phyloP scores from a whole-genome alignment of 2,888 invertebrate genomes.

The Eupithecia inturbata region DNA sequence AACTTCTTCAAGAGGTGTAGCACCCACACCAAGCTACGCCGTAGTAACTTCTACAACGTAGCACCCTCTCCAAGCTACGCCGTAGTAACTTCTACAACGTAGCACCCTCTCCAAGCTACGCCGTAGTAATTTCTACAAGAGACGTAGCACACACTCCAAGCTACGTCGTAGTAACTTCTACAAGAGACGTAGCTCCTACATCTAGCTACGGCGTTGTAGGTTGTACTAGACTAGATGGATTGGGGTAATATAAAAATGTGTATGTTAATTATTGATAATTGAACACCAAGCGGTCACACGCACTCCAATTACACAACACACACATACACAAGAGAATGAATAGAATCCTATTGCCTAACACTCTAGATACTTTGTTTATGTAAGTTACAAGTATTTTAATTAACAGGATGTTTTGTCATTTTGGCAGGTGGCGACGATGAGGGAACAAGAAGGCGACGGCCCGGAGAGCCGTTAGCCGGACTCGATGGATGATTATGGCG shows the following conservation, averaged over 20 bases:
- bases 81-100: background rate
- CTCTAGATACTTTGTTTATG: background rate
- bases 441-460: conserved; percentile 87
- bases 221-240: background rate
- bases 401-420: conserved; percentile 46
- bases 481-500: conserved; percentile 91
- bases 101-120: background rate
- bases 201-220: background rate
- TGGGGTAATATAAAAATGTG: background rate
- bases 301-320: background rate
- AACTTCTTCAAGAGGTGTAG: background rate
- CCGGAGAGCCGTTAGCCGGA: conserved; percentile 84
- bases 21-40: background rate
- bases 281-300: conserved; percentile 6
- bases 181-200: background rate
- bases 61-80: background rate
- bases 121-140: conserved; percentile 2
- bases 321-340: background rate
- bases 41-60: conserved; percentile 4
- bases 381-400: background rate
- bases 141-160: background rate
- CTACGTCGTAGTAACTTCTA: background rate
- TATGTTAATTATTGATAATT: too few species aligned
- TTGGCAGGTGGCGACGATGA: conserved; percentile 86
- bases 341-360: background rate